Evolutionary conservation across 2,888 invertebrate genomes (phyloP).

Genomic region (Yponomeuta evonymella): DNA sequence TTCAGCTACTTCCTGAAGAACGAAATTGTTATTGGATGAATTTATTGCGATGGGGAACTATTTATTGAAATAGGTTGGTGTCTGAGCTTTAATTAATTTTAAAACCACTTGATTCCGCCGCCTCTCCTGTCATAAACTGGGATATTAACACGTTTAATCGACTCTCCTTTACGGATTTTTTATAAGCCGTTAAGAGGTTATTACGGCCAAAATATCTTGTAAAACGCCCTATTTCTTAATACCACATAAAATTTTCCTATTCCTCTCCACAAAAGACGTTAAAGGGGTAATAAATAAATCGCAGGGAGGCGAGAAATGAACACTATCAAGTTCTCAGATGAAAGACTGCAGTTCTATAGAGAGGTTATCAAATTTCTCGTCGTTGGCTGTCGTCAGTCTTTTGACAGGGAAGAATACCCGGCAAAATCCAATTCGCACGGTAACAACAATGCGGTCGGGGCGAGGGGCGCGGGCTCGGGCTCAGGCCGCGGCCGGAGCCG

Average conservation of each 20-base stretch:
- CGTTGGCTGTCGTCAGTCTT: conserved; percentile 32
- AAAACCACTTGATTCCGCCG: conserved; percentile 40
- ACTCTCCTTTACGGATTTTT: conserved; percentile 47
- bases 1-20: too few relatives aligned
- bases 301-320: background rate
- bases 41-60: background rate
- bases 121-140: conserved; percentile 39
- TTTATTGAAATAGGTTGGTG: background rate
- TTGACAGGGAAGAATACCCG: conserved; percentile 32
- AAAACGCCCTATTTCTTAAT: conserved; percentile 11
- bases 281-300: conserved; percentile 11
- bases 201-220: conserved; percentile 17
- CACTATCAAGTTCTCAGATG: conserved; percentile 11
- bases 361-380: conserved; percentile 30
- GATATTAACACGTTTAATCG: conserved; percentile 35
- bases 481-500: conserved; percentile 24
- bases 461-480: conserved; percentile 21
- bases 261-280: conserved; percentile 9
- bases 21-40: background rate
- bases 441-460: conserved; percentile 39
- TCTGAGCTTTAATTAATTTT: conserved; percentile 1
- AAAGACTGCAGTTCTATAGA: conserved; percentile 12
- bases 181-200: conserved; percentile 37
- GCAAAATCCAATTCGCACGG: conserved; percentile 51
- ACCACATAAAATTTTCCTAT: background rate